Evolutionary conservation across 2,888 invertebrate species (phyloP).

Genomic region (Xanthorhoe spadicearia): DNA sequence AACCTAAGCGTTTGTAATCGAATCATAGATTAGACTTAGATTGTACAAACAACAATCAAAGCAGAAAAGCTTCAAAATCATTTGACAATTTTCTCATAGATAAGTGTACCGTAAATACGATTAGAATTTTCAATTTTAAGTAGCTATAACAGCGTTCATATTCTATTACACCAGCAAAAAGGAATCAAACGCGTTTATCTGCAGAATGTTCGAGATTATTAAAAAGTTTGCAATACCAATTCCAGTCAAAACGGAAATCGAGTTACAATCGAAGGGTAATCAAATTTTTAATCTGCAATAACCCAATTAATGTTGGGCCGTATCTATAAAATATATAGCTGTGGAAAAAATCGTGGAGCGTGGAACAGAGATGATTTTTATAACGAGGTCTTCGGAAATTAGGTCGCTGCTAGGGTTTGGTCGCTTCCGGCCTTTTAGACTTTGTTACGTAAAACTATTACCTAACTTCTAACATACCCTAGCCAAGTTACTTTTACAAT

Average conservation of each 20-base stretch:
- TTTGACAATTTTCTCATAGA: background rate
- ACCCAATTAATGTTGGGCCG: conserved; percentile 44
- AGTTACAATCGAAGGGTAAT: conserved; percentile 48
- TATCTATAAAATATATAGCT: conserved; percentile 41
- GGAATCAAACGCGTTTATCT: conserved; percentile 32
- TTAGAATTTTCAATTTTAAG: background rate
- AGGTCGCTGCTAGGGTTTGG: conserved; percentile 42
- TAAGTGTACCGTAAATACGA: background rate
- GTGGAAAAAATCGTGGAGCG: conserved; percentile 31
- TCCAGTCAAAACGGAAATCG: conserved; percentile 47
- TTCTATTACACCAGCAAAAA: conserved; percentile 24
- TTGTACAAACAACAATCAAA: too few species aligned
- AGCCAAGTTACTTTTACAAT: too few species aligned
- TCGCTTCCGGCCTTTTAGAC: conserved; percentile 31
- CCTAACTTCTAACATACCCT: too few species aligned
- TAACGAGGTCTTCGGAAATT: conserved; percentile 49
- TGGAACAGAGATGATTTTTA: conserved; percentile 45
- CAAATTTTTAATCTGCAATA: conserved; percentile 49
- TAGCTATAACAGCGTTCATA: conserved; percentile 20
- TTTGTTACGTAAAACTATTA: background rate
- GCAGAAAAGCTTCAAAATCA: background rate
- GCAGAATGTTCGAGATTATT: conserved; percentile 41
- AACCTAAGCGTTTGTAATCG: too few species aligned
- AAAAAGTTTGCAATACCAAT: conserved; percentile 47
- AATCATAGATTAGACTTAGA: too few species aligned